phyloP scores from a whole-genome alignment of 2,888 invertebrate species.

The Eurois occulta region DNA sequence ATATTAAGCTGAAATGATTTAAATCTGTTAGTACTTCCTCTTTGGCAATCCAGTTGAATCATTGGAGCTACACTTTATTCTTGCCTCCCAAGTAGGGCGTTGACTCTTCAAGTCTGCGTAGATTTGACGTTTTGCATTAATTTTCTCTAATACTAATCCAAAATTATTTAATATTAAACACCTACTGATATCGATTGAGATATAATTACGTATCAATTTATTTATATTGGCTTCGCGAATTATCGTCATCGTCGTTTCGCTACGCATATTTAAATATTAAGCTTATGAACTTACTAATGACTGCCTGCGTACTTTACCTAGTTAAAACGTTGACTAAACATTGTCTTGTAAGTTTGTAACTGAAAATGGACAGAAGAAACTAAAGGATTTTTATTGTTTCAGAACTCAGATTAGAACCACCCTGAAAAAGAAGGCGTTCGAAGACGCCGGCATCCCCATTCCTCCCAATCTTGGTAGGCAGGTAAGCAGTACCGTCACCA shows the following conservation, averaged over 20 bases:
- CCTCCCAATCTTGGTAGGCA: slow-evolving; percentile 88
- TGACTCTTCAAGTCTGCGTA: background rate
- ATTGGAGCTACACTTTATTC: background rate
- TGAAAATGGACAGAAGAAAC: background rate
- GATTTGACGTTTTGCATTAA: background rate
- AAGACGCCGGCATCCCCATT: slow-evolving; percentile 94
- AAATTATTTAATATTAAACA: background rate
- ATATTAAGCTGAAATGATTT: background rate
- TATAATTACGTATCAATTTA: background rate
- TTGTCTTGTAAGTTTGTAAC: background rate
- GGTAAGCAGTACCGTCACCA: slow-evolving; percentile 90
- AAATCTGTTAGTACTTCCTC: background rate
- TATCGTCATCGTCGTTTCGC: no score
- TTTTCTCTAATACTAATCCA: background rate
- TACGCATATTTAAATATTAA: background rate
- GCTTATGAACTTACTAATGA: background rate
- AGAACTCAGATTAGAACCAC: slow-evolving; percentile 97
- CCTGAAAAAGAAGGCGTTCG: slow-evolving; percentile 96
- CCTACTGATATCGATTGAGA: background rate
- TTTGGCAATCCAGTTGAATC: background rate
- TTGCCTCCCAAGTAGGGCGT: background rate
- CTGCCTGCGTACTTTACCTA: background rate
- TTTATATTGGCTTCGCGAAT: background rate
- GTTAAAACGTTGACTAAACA: background rate
- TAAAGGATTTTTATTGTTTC: slow-evolving; percentile 72